phyloP scores from a whole-genome alignment of 2,113 vertebrate genomes.

The Platysternon megacephalum region DNA sequence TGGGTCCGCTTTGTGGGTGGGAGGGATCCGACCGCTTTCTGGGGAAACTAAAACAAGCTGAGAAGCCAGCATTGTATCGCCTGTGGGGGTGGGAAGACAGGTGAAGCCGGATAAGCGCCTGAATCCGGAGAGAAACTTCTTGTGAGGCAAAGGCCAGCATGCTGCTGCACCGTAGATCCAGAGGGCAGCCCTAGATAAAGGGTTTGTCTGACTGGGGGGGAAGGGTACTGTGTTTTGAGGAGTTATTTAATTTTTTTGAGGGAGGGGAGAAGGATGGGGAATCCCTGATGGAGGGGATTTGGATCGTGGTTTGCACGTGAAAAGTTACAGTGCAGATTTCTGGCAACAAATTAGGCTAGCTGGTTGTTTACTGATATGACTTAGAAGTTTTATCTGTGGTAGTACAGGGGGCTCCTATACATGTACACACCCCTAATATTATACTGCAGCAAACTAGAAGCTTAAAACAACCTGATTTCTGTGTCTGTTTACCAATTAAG shows the following conservation, averaged over 20 bases:
- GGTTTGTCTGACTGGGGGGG: neutral
- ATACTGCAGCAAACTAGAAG: neutral
- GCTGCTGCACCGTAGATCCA: neutral
- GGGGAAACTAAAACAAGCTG: neutral
- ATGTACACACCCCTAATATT: neutral
- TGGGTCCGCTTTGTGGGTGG: neutral
- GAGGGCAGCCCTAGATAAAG: neutral
- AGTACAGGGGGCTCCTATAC: neutral
- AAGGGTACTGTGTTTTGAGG: neutral
- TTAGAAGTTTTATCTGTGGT: neutral
- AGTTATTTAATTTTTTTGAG: neutral
- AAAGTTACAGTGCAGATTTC: neutral
- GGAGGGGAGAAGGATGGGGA: neutral
- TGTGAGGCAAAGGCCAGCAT: neutral
- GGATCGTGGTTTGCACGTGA: neutral
- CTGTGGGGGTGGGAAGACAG: neutral
- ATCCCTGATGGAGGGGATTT: neutral
- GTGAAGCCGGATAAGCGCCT: neutral
- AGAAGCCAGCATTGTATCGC: neutral
- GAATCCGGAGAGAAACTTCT: neutral
- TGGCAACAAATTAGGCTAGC: neutral
- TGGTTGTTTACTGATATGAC: conserved; percentile 2
- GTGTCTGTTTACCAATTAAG: neutral
- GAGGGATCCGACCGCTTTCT: neutral
- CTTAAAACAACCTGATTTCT: neutral